phyloP scores from a whole-genome alignment of 2,113 vertebrate species.

The Anoplopoma fimbria region DNA sequence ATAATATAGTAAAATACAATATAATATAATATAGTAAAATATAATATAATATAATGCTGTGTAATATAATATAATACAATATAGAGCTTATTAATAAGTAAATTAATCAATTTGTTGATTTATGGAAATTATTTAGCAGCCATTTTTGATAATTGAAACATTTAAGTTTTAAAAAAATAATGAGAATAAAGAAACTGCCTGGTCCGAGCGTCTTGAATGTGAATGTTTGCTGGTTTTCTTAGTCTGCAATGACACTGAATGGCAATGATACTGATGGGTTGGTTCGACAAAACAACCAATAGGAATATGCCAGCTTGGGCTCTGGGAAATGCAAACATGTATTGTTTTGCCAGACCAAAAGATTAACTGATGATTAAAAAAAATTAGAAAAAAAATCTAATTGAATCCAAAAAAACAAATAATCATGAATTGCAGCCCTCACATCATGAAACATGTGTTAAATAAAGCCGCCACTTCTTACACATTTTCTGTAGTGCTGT shows the following conservation, averaged over 20 bases:
- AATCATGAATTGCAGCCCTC: not conserved
- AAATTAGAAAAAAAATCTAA: not conserved
- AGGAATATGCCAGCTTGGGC: not conserved
- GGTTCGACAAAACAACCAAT: not conserved
- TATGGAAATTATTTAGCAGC: not conserved
- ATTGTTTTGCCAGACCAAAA: not conserved
- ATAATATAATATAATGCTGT: not conserved
- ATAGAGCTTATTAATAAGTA: not conserved
- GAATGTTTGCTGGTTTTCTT: slow-evolving; percentile 3
- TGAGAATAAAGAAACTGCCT: not conserved
- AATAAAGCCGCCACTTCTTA: not conserved
- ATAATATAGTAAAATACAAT: not conserved
- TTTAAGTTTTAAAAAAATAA: not conserved
- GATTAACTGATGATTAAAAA: not conserved
- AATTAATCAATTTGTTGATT: not conserved
- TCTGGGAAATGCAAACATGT: not conserved
- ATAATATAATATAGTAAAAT: not conserved
- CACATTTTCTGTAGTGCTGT: not conserved
- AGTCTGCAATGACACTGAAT: not conserved
- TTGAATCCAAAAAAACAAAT: not conserved
- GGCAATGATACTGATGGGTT: not conserved
- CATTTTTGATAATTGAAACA: not conserved
- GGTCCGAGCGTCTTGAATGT: not conserved
- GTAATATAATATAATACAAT: not conserved
- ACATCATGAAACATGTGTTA: not conserved